Evolutionary conservation across 2,888 invertebrate genomes (phyloP).

Genomic region (Hecatera dysodea): DNA sequence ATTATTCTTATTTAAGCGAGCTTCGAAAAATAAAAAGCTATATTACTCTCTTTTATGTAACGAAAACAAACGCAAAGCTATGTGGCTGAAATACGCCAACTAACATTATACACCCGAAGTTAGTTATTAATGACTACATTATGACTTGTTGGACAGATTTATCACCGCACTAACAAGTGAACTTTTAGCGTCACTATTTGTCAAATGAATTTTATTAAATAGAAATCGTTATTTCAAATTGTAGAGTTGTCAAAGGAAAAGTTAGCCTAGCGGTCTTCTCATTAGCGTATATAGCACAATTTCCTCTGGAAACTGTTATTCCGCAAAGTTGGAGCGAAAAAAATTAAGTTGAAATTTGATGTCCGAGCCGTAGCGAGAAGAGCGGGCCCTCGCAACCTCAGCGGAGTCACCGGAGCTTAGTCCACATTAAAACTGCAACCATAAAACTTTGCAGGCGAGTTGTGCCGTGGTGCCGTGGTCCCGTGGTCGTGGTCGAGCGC

Average conservation of each 20-base stretch:
- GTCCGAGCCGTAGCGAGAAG: slow-evolving; percentile 59
- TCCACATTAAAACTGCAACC: slow-evolving; percentile 84
- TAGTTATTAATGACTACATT: slow-evolving; percentile 57
- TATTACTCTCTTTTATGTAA: slow-evolving; percentile 27
- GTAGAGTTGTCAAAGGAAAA: slow-evolving; percentile 49
- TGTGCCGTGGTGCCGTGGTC: slow-evolving; percentile 79
- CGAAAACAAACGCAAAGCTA: slow-evolving; percentile 41
- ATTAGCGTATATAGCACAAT: slow-evolving; percentile 64
- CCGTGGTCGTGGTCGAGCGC: slow-evolving; percentile 79
- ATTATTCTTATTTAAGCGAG: slow-evolving; percentile 62
- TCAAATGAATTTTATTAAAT: slow-evolving; percentile 53
- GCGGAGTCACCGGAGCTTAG: slow-evolving; percentile 73
- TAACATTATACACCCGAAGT: slow-evolving; percentile 54
- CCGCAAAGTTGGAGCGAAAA: slow-evolving; percentile 59
- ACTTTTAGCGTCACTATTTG: slow-evolving; percentile 50
- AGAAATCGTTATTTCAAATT: slow-evolving; percentile 41
- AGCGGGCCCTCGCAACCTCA: slow-evolving; percentile 48
- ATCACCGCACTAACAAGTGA: slow-evolving; percentile 54
- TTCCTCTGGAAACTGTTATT: slow-evolving; percentile 62
- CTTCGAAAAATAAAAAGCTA: slow-evolving; percentile 25
- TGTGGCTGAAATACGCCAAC: slow-evolving; percentile 41
- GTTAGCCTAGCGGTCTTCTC: slow-evolving; percentile 58
- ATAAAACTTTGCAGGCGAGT: slow-evolving; percentile 81
- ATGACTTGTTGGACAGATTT: slow-evolving; percentile 59
- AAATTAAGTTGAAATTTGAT: slow-evolving; percentile 70